Evolutionary conservation across 2,113 vertebrate genomes (phyloP), one percentile per base, ranked within the genome.

Genomic region (Chaetorhynchus papuensis): DNA sequence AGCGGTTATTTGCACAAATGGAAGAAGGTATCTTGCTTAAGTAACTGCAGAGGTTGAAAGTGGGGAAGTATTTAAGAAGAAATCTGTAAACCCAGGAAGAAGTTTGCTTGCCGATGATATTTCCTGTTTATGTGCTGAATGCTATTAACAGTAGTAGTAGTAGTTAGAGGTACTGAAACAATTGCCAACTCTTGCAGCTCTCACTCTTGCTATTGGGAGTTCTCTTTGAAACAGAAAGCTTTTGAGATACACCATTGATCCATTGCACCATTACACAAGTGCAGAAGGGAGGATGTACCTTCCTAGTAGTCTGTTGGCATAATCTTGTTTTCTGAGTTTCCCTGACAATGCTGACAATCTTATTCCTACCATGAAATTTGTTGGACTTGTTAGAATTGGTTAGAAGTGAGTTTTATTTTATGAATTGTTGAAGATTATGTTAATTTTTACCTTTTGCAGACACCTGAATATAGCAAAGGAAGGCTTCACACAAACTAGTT

Each of bases 1-100:
- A 72, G 99, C 99, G 8, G 99, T 99, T 91, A 99, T 99, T 97
- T 99, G 99, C 97, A 99, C 99, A 31, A 99, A 99, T 92, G 99
- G 99, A 93, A 98, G 99, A 94, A 99, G 99, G 99, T 99, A 98
- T 91, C 74, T 88, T 92, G 41, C 92, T 95, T 68, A 47, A 88
- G 41, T 78, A 88, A 39, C 30, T 60, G 17, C 45, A 72, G 39
- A 75, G 61, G 50, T 54, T 84, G 69, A 75, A 64, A 78, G 8
- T 44, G 49, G 41, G 33, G 24, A 47, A 28, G 37, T 53, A 10
- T 76, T 89, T 87, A 28, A 57, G 23, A 90, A 56, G 77, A 87
- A 45, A 81, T 65, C 28, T 78, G 18, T 86, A 75, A 87, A 82
- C 8, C 18, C 10, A 10, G 41, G 39, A 76, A 41, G 39, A 76